Percentiles rank a stretch among this genome's conserved stretches.
These are phyloP conservation scores for Genyomyrus donnyi DNA, from an alignment of 2,113 vertebrate genomes.

Conservation along the genomic window DNA sequence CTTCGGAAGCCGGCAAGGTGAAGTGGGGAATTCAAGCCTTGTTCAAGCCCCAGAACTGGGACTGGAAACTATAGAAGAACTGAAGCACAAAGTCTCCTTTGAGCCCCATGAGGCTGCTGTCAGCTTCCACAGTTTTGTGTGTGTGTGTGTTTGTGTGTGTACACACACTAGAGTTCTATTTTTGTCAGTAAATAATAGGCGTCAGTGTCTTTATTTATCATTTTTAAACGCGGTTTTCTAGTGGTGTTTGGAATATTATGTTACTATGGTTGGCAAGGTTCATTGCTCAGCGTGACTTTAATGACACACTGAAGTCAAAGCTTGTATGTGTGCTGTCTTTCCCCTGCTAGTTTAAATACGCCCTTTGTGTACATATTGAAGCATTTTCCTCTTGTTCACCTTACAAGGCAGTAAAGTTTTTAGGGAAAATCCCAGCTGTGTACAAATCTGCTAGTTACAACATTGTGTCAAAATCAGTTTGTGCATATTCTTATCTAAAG, in stretches of 20 bases:
- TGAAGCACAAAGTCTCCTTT: constrained; percentile 4
- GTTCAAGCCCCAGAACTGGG: neutral
- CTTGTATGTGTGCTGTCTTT: neutral
- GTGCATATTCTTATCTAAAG: neutral
- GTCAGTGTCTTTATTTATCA: neutral
- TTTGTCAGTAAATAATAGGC: neutral
- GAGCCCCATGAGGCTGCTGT: neutral
- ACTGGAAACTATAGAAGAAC: neutral
- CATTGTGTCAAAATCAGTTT: neutral
- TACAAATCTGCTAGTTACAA: neutral
- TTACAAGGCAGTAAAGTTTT: neutral
- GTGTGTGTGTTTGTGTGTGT: neutral
- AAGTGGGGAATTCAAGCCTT: neutral
- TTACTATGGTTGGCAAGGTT: neutral
- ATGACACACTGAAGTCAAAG: neutral
- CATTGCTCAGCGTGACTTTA: neutral
- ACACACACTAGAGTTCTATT: neutral
- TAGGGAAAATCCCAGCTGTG: neutral
- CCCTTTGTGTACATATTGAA: neutral
- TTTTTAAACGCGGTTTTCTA: neutral
- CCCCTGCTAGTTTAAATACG: neutral
- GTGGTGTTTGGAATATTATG: neutral
- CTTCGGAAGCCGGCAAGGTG: constrained; percentile 4
- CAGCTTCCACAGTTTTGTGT: neutral
- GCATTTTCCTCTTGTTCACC: neutral